Base-by-base conservation (phyloP, 2,888 invertebrate species). In the Elmis aenea region DNA sequence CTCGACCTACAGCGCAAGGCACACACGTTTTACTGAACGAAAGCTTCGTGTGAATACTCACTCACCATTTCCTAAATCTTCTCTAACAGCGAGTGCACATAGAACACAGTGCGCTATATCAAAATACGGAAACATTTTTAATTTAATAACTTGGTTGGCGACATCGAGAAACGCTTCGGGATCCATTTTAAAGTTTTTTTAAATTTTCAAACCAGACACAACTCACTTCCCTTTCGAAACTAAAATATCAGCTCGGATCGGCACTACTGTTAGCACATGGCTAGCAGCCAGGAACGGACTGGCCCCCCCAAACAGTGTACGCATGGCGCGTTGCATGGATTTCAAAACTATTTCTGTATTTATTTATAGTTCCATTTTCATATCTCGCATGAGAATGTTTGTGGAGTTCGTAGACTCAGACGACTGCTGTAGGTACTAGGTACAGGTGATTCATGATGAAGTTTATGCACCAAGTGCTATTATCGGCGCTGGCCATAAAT, bases 101-200 rank as follows among this genome's bases (percentile, higher is more conserved):
- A 96, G 74, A 58, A 92, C 79, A 70, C 91, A 93, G 74, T 99
- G 95, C 55, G 96, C 96, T 60, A 96, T 85, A 69, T 99, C 97
- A 72, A 99, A 99, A 75, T 95, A 97, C 34, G 99, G 99, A 67
- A 88, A 99, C 96, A 99, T 97, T 78, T 97, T 95, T 56, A 97
- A 76, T 72, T 96, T 94, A 58, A 94, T 92, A 75, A 99, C 92
- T 79, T 93, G 91, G 73, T 95, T 95, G 74, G 97, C 96, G 79
- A 96, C 81, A 72, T 96, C 94, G 66, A 97, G 77, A 73, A 96
- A 94, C 48, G 92, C 85, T 76, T 93, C 93, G 67, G 92, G 90
- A 82, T 93, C 92, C 91, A 94, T 92, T 70, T 59, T 64, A 42
- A 21, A 11, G n/a, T n/a, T n/a, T 8, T 5, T 8, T 18, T 10